Conservation (phyloP, 2,797 vertebrate species). For the Enoplosus armatus region DNA sequence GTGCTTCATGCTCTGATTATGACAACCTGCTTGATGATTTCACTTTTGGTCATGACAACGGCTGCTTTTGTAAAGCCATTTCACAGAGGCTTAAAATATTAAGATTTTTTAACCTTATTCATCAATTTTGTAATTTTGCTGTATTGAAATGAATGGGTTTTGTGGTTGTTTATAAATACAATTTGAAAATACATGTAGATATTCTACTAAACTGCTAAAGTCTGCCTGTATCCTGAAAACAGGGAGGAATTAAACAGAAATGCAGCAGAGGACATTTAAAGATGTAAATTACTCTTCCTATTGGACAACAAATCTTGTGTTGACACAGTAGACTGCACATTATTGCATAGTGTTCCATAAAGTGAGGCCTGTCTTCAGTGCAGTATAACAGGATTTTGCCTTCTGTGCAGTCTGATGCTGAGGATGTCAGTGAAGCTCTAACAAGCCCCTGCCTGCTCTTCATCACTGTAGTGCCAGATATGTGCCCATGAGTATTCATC, state of each 20-base stretch:
- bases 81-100: constrained; percentile 4
- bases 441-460: constrained; percentile 61
- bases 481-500: constrained; percentile 83
- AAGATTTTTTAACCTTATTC: not conserved
- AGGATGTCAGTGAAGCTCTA: constrained; percentile 53
- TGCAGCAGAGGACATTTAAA: constrained; percentile 17
- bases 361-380: constrained; percentile 10
- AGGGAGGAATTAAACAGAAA: not conserved
- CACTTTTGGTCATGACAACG: not conserved
- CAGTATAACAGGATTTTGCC: constrained; percentile 30
- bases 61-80: not conserved
- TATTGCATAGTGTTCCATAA: constrained; percentile 33
- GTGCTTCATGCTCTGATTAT: not conserved
- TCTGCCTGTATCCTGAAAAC: not conserved
- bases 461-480: constrained; percentile 73
- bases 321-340: constrained; percentile 33
- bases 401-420: constrained; percentile 39
- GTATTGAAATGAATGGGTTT: not conserved
- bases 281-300: constrained; percentile 20
- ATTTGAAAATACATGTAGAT: not conserved
- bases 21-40: not conserved
- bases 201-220: not conserved
- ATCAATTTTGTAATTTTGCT: not conserved
- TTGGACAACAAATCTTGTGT: constrained; percentile 7
- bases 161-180: not conserved